These are phyloP conservation scores for Aldrovandia affinis DNA, from an alignment of 2,797 vertebrate species.

Conservation along the genomic window DNA sequence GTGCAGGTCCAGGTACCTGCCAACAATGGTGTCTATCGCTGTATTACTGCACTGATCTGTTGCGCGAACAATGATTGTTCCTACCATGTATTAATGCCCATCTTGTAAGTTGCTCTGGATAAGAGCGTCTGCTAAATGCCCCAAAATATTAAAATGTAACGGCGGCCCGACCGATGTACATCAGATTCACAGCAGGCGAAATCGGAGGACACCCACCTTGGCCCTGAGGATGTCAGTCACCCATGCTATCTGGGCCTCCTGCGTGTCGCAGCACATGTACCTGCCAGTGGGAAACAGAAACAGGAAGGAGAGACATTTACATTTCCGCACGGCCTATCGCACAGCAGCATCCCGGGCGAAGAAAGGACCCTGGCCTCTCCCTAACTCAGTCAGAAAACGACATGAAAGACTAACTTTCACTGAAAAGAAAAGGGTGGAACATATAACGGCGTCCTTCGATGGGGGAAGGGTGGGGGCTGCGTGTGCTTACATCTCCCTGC, in stretches of 20 bases:
- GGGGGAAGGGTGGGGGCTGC: neutral
- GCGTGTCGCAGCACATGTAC: constrained; percentile 90
- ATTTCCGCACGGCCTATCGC: neutral
- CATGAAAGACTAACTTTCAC: neutral
- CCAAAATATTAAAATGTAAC: too few relatives aligned
- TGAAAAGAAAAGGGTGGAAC: neutral
- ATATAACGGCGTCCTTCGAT: neutral
- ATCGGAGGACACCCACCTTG: constrained; percentile 73
- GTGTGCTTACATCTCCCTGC: neutral
- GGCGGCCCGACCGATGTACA: too few relatives aligned
- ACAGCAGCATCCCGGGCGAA: neutral
- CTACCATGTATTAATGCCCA: too few relatives aligned
- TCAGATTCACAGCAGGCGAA: neutral
- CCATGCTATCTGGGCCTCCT: constrained; percentile 84
- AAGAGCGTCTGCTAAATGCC: too few relatives aligned
- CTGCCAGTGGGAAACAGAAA: constrained; percentile 62
- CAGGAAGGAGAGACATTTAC: neutral
- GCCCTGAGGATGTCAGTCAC: constrained; percentile 84
- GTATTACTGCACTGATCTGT: too few relatives aligned
- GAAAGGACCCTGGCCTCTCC: neutral
- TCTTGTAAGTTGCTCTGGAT: too few relatives aligned
- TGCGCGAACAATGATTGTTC: too few relatives aligned
- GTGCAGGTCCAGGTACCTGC: too few relatives aligned
- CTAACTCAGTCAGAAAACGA: neutral
- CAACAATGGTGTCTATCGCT: too few relatives aligned